Base-by-base conservation (phyloP, 2,797 vertebrate genomes). In the Euthynnus affinis region DNA sequence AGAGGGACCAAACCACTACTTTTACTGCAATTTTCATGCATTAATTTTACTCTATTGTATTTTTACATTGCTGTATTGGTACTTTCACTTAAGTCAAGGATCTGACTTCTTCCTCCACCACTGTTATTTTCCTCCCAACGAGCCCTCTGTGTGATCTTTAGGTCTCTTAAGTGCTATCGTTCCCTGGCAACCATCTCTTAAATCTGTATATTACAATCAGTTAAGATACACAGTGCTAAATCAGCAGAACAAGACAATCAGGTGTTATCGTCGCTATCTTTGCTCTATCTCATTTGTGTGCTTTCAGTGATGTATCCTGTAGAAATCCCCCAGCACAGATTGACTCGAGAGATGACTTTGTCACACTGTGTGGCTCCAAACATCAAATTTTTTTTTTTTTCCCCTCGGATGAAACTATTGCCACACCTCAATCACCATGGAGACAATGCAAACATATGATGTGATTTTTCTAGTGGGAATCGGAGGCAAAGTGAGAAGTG, bases 391-490 rank as follows among this genome's bases (percentile, higher is more conserved):
- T 65, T 40, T 58, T 46, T 74, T 81, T 65, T 65, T 40, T 58
- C 42, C 52, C 66, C 67, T 10, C 17, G 34, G 66, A 80, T 77
- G 80, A 83, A 71, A 74, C 22, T 63, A 79, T 17, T 60, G 87
- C 85, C 92, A 83, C 87, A 53, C 89, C 92, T 60, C 67, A 0
- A 84, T 88, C 55, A 25, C 90, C 59, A 8, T 57, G 80, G 90
- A 66, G 23, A 94, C 77, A 0, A 9, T 17, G 82, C 80, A 89
- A 93, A 93, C 88, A 91, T 25, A 56, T 12, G 17, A 20, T 0
- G 42, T 17, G 17, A 65, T 64, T 80, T 61, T 52, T 78, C 63
- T 60, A 71, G 23, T 78, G 88, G 83, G 89, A 90, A 69, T 70
- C 20, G n/a, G 77, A 65, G 48, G 59, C n/a, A 22, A 37, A 56